phyloP scores from a whole-genome alignment of 2,113 vertebrate species.

The Trinectes maculatus region DNA sequence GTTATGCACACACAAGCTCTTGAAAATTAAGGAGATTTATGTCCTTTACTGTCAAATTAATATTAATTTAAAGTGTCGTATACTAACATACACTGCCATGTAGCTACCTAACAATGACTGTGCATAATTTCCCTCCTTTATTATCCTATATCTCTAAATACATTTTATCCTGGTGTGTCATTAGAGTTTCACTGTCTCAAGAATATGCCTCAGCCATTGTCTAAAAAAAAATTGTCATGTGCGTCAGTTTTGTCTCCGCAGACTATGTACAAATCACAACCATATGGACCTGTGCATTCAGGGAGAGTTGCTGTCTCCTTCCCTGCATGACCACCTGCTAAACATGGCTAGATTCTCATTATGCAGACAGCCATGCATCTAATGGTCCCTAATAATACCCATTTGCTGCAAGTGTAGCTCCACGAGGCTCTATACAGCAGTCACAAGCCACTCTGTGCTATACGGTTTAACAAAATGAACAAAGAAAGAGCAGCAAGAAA shows the following conservation, averaged over 20 bases:
- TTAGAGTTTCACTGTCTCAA: too few species aligned
- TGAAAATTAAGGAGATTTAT: not conserved
- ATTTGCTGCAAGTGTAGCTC: constrained; percentile 67
- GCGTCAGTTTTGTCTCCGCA: constrained; percentile 50
- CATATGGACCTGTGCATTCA: constrained; percentile 76
- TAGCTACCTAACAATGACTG: too few species aligned
- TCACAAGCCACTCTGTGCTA: constrained; percentile 19
- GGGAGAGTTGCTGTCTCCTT: constrained; percentile 69
- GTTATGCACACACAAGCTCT: not conserved
- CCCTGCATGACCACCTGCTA: constrained; percentile 77
- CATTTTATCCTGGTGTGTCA: too few species aligned
- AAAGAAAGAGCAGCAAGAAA: constrained; percentile 14
- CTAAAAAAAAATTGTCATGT: too few species aligned
- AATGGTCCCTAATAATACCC: constrained; percentile 72
- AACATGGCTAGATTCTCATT: constrained; percentile 77
- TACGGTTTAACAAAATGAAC: constrained; percentile 12
- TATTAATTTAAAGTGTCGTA: too few species aligned
- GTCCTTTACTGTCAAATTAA: constrained; percentile 8
- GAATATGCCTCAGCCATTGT: too few species aligned
- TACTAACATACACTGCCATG: too few species aligned
- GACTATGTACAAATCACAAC: constrained; percentile 68
- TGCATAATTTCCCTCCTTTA: too few species aligned
- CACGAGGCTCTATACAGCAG: constrained; percentile 17
- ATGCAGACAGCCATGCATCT: constrained; percentile 70
- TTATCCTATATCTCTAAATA: too few species aligned